Conservation (phyloP, 2,888 invertebrate species). For the Fissipunctia ypsillon region DNA sequence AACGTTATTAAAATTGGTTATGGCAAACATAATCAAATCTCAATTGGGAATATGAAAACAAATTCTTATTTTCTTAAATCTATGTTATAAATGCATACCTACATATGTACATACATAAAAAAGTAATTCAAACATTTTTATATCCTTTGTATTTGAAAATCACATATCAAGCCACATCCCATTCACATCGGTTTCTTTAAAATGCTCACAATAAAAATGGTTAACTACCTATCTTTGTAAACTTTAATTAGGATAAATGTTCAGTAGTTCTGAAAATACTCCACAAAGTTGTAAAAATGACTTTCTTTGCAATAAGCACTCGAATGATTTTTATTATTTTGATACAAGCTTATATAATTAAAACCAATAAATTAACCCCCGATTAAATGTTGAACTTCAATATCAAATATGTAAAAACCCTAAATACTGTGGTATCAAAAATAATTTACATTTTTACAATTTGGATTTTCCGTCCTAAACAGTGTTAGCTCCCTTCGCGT, state of each 20-base stretch:
- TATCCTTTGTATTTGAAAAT: constrained; percentile 9
- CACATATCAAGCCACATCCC: constrained; percentile 71
- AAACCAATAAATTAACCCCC: neutral
- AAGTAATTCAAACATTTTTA: constrained; percentile 24
- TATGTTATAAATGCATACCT: constrained; percentile 18
- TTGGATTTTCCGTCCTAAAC: constrained; percentile 22
- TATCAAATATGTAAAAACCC: constrained; percentile 57
- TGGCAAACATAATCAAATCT: constrained; percentile 12
- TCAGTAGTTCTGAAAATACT: constrained; percentile 14
- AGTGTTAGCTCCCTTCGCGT: constrained; percentile 6
- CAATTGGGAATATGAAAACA: constrained; percentile 7
- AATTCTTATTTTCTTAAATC: neutral
- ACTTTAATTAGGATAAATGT: neutral
- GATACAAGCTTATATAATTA: neutral
- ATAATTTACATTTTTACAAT: constrained; percentile 67
- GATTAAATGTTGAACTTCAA: constrained; percentile 20
- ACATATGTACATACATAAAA: constrained; percentile 20
- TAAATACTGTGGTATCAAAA: constrained; percentile 72
- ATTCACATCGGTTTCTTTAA: constrained; percentile 70
- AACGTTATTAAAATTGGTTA: neutral
- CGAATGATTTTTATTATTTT: neutral
- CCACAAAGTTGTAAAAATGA: neutral
- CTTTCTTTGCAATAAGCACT: neutral
- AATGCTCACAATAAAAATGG: constrained; percentile 5
- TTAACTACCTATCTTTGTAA: constrained; percentile 7